These are phyloP conservation scores for Cheilosia vulpina DNA, from an alignment of 2,888 invertebrate species.

Conservation along the genomic window DNA sequence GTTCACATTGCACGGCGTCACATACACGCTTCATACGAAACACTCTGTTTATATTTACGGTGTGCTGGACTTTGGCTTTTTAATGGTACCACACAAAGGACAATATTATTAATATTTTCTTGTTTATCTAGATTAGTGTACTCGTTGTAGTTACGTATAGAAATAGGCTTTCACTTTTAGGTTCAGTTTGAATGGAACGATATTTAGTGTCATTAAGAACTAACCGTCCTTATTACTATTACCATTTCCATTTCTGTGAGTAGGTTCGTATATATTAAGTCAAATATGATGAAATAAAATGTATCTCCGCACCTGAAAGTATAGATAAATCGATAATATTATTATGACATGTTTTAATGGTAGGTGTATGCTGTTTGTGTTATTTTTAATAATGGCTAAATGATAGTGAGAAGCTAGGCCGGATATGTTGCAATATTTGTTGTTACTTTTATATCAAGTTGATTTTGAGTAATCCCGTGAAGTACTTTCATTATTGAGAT, in stretches of 20 bases:
- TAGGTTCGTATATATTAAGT: neutral
- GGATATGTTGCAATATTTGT: too few species aligned
- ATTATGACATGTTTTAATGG: neutral
- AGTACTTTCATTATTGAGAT: too few species aligned
- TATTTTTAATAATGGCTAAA: neutral
- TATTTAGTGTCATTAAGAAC: neutral
- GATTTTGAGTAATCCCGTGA: too few species aligned
- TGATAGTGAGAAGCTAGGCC: too few species aligned
- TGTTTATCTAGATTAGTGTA: neutral
- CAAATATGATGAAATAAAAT: neutral
- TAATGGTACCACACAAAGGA: neutral
- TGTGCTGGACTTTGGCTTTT: conserved; percentile 2
- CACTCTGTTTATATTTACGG: neutral
- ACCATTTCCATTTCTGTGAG: neutral
- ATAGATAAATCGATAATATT: neutral
- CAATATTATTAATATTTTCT: neutral
- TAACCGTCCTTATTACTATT: neutral
- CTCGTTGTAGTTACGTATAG: neutral
- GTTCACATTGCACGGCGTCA: conserved; percentile 8
- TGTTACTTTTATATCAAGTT: too few species aligned
- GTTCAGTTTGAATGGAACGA: neutral
- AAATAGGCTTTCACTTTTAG: neutral
- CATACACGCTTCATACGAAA: neutral
- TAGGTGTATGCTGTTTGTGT: neutral
- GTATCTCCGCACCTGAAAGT: neutral